Evolutionary conservation across 2,888 invertebrate species (phyloP), one percentile per base, ranked within the genome.

Genomic region (Epinotia ramella): DNA sequence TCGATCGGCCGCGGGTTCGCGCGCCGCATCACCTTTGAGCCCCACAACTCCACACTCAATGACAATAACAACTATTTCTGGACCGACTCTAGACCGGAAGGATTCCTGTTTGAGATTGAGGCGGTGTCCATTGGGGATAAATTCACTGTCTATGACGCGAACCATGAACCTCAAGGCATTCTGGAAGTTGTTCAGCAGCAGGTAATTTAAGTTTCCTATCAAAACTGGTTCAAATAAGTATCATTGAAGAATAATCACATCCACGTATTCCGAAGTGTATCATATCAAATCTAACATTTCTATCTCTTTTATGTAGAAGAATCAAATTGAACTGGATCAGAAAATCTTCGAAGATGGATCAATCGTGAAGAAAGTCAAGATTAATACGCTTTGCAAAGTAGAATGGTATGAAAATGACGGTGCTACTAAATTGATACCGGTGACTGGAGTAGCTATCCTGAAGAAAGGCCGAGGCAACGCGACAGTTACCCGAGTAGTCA

Each of bases 1-100:
- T 95, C 95, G 44, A 96, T 97, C 81, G 97, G 97, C 0, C 95
- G 96, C 82, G 97, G 97, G 11, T 97, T 96, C 85, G 96, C 97
- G 7, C 95, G 96, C 77, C 95, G 97, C 63, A 94, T 97, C 78
- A 97, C 97, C 2, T 97, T 97, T 89, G 95, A 96, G 83, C 95
- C 96, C 1, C 92, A 95, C 73, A 92, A 94, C 63, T 95, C 94
- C 49, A 94, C 95, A 57, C 93, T 96, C 62, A 96, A 96, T 89
- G 94, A 95, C 78, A 97, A 97, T 86, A 93, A 95, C 67, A 96
- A 96, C 85, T 97, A 96, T 88, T 97, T 97, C 92, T 97, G 97
- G 96, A 96, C 96, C 33, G 97, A 97, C 90, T 97, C 96, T 53
- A 92, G 95, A 78, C 96, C 96, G 1, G 96, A 96, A 87, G 97